phyloP scores from a whole-genome alignment of 1,140 invertebrate genomes.

The Lordiphosa mommai region DNA sequence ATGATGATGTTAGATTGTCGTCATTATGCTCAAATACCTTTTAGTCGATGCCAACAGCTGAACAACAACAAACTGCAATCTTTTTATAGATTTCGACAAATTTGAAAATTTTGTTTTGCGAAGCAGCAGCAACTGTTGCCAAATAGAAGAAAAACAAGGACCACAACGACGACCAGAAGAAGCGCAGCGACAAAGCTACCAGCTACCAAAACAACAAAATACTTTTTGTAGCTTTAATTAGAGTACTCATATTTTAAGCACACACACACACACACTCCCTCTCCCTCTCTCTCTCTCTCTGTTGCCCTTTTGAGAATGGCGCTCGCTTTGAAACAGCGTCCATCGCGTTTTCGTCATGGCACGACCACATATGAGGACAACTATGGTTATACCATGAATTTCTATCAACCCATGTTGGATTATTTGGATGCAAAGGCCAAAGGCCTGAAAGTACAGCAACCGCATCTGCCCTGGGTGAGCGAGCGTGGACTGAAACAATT shows the following conservation, averaged over 20 bases:
- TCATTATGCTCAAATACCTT: slow-evolving; percentile 68
- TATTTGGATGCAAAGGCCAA: slow-evolving; percentile 84
- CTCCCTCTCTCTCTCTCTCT: background rate
- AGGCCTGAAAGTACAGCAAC: slow-evolving; percentile 80
- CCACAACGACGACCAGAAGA: slow-evolving; percentile 14
- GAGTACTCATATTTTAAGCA: slow-evolving; percentile 49
- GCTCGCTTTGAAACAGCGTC: slow-evolving; percentile 69
- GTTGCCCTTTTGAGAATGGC: slow-evolving; percentile 38
- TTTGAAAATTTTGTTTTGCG: slow-evolving; percentile 71
- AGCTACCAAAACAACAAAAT: slow-evolving; percentile 10
- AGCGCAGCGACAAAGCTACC: slow-evolving; percentile 22
- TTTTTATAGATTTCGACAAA: slow-evolving; percentile 78
- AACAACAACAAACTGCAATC: slow-evolving; percentile 68
- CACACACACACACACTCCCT: slow-evolving; percentile 4
- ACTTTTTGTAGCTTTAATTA: slow-evolving; percentile 60
- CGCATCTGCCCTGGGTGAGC: slow-evolving; percentile 87
- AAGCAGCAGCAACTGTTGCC: slow-evolving; percentile 66
- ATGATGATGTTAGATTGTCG: slow-evolving; percentile 43
- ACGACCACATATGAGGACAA: slow-evolving; percentile 86
- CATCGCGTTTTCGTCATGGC: slow-evolving; percentile 63
- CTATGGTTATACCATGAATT: slow-evolving; percentile 89
- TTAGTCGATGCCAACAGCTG: slow-evolving; percentile 62
- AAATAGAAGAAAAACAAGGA: slow-evolving; percentile 40
- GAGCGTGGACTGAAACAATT: slow-evolving; percentile 84
- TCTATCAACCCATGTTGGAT: slow-evolving; percentile 91